These are phyloP conservation scores for Cylas formicarius DNA, from an alignment of 1,140 invertebrate genomes.

Conservation along the genomic window DNA sequence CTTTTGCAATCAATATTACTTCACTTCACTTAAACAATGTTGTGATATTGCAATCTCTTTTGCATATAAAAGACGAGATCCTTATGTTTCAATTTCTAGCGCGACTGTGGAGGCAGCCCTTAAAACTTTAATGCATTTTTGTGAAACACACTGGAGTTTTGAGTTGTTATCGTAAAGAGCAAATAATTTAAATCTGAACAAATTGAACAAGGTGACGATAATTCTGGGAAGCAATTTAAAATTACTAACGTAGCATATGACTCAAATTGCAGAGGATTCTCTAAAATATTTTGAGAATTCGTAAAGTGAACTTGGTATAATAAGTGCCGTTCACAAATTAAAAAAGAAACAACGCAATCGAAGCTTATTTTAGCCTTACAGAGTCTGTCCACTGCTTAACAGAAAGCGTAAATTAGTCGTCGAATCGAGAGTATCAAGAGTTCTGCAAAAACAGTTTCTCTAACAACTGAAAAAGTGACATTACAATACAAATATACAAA, in stretches of 20 bases:
- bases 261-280: too few species aligned
- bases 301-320: too few species aligned
- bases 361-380: too few species aligned
- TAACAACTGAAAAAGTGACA: too few species aligned
- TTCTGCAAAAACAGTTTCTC: too few species aligned
- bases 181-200: slow-evolving; percentile 20
- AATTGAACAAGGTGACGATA: slow-evolving; percentile 24
- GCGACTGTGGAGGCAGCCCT: slow-evolving; percentile 1
- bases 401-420: too few species aligned
- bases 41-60: slow-evolving; percentile 16
- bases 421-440: too few species aligned
- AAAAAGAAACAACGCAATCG: too few species aligned
- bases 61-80: slow-evolving; percentile 12
- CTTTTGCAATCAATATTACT: slow-evolving; percentile 20
- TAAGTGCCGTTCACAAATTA: too few species aligned
- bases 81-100: slow-evolving; percentile 1
- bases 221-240: slow-evolving; percentile 6
- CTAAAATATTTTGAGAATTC: too few species aligned
- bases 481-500: too few species aligned
- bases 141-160: slow-evolving; percentile 11
- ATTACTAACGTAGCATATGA: neutral
- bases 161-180: slow-evolving; percentile 7
- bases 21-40: slow-evolving; percentile 17
- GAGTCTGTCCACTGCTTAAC: too few species aligned
- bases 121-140: slow-evolving; percentile 13